Conservation (phyloP, 2,797 vertebrate species). For the Gallinago nigripennis region DNA sequence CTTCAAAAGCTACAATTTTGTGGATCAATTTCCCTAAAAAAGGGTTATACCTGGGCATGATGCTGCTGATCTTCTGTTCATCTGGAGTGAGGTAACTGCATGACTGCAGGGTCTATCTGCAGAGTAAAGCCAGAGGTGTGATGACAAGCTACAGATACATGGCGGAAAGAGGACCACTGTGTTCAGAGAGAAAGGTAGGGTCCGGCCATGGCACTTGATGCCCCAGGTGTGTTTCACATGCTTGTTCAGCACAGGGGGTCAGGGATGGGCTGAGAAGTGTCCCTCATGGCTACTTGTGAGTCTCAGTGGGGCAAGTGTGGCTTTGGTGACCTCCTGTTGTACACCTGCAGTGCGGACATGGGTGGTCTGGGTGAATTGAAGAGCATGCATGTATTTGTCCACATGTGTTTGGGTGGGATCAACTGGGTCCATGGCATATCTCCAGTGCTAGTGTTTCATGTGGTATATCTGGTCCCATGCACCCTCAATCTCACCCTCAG, state of each 20-base stretch:
- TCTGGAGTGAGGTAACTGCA: not conserved
- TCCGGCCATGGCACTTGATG: not conserved
- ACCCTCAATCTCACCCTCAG: not conserved
- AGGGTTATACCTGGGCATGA: not conserved
- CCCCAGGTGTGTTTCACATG: not conserved
- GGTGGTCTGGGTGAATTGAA: not conserved
- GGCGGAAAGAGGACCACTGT: not conserved
- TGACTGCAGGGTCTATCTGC: not conserved
- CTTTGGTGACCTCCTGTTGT: not conserved
- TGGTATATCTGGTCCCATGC: not conserved
- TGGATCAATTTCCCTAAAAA: not conserved
- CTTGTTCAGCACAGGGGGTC: not conserved
- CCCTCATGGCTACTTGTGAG: not conserved
- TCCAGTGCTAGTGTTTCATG: not conserved
- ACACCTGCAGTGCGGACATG: fast-evolving
- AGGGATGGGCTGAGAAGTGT: not conserved
- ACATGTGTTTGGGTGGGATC: not conserved
- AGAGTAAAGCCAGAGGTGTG: not conserved
- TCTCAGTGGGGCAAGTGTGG: not conserved
- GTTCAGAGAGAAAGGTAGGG: not conserved
- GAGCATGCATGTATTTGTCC: fast-evolving
- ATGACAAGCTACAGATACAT: fast-evolving
- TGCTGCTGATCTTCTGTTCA: not conserved
- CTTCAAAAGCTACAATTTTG: not conserved
- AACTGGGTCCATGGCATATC: not conserved